Conservation (phyloP, 2,113 vertebrate genomes). For the Ifrita kowaldi region DNA sequence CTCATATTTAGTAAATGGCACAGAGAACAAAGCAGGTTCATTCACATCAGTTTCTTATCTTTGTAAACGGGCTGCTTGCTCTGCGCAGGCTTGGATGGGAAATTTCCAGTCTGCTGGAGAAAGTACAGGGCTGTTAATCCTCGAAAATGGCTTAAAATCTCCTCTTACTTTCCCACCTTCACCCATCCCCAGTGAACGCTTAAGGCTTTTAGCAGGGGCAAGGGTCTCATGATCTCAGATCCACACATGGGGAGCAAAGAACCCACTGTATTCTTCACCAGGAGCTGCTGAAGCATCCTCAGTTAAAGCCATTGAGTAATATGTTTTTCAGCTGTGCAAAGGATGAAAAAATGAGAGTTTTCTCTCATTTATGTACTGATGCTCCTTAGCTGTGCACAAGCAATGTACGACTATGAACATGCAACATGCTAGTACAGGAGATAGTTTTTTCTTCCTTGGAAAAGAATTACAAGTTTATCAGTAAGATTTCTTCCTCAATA, state of each 20-base stretch:
- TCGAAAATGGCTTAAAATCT: neutral
- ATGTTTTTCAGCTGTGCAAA: neutral
- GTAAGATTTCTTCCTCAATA: neutral
- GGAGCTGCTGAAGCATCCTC: neutral
- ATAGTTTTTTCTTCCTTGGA: neutral
- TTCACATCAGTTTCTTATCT: neutral
- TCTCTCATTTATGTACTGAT: neutral
- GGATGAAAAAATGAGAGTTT: neutral
- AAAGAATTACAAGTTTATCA: neutral
- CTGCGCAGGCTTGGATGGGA: neutral
- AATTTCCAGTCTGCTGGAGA: neutral
- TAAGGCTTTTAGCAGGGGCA: neutral
- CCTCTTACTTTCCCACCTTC: neutral
- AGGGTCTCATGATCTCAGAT: neutral
- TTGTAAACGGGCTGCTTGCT: neutral
- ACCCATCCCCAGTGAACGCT: neutral
- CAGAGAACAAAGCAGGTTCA: neutral
- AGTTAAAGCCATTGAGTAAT: neutral
- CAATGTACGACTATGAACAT: neutral
- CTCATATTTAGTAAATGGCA: neutral
- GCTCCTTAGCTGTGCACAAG: neutral
- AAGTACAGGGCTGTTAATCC: neutral
- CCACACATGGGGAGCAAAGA: neutral
- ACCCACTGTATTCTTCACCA: neutral
- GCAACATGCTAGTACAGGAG: neutral